phyloP scores from a whole-genome alignment of 2,797 vertebrate genomes.

The Lacerta viridis region DNA sequence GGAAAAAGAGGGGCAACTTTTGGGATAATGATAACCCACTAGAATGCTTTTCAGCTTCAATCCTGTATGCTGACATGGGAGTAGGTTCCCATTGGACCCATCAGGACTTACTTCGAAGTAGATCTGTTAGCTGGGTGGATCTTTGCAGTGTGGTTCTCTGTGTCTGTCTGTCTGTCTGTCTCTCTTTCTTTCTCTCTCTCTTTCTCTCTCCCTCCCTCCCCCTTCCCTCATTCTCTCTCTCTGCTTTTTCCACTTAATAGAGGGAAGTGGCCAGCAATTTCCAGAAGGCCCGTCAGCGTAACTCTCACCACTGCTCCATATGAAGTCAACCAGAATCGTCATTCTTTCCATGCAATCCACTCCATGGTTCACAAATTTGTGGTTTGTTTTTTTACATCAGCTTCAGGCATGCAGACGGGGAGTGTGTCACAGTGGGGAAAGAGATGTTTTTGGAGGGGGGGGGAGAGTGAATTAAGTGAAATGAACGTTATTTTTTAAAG shows the following conservation, averaged over 20 bases:
- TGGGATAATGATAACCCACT: not conserved
- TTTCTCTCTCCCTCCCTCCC: too few species aligned
- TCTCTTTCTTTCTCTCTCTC: too few species aligned
- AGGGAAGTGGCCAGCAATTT: not conserved
- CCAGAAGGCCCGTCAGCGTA: not conserved
- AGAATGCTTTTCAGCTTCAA: not conserved
- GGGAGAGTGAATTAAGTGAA: not conserved
- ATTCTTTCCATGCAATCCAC: not conserved
- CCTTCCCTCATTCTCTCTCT: too few species aligned
- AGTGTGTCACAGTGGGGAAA: not conserved
- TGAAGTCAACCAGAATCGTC: not conserved
- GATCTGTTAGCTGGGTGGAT: not conserved
- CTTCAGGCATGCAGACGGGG: not conserved
- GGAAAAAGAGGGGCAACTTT: not conserved
- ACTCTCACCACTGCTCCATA: not conserved
- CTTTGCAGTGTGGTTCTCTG: not conserved
- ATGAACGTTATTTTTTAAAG: not conserved
- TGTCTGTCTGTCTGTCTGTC: too few species aligned
- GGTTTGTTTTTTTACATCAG: constrained; percentile 3
- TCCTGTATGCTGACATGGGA: not conserved
- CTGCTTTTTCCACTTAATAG: not conserved
- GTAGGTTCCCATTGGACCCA: not conserved
- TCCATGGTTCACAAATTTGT: constrained; percentile 16
- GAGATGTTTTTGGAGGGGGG: not conserved
- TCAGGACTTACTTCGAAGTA: not conserved